Evolutionary conservation across 2,113 vertebrate genomes (phyloP).

Genomic region (Menidia beryllina): DNA sequence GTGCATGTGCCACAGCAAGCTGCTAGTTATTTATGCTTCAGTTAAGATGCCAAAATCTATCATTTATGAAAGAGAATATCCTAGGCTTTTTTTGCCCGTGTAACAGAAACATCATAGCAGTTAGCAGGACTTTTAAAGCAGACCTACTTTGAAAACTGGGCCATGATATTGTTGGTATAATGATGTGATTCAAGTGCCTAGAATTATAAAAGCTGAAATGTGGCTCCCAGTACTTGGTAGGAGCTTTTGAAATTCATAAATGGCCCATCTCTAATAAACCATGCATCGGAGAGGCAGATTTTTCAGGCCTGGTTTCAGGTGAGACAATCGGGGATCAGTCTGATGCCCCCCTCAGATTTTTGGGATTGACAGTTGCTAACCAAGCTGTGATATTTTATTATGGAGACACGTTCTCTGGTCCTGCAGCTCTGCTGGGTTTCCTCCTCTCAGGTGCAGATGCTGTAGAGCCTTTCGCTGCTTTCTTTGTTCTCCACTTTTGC

Average conservation of each 20-base stretch:
- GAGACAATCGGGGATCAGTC: slow-evolving; percentile 2
- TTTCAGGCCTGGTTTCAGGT: slow-evolving; percentile 12
- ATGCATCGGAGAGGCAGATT: neutral
- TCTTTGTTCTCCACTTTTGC: slow-evolving; percentile 9
- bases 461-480: slow-evolving; percentile 17
- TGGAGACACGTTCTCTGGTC: neutral
- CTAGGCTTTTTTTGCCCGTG: no score
- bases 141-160: slow-evolving; percentile 58
- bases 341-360: neutral
- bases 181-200: slow-evolving; percentile 56
- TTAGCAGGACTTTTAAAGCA: neutral
- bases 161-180: slow-evolving; percentile 45
- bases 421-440: neutral
- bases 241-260: slow-evolving; percentile 54
- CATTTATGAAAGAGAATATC: no score
- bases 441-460: slow-evolving; percentile 6
- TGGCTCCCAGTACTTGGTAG: slow-evolving; percentile 20
- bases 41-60: no score
- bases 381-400: neutral
- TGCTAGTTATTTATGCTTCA: no score
- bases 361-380: slow-evolving; percentile 8
- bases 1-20: no score
- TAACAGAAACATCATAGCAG: no score
- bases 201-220: slow-evolving; percentile 40
- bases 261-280: slow-evolving; percentile 20